Base-by-base conservation (phyloP, 2,797 vertebrate genomes). In the Chelon labrosus region DNA sequence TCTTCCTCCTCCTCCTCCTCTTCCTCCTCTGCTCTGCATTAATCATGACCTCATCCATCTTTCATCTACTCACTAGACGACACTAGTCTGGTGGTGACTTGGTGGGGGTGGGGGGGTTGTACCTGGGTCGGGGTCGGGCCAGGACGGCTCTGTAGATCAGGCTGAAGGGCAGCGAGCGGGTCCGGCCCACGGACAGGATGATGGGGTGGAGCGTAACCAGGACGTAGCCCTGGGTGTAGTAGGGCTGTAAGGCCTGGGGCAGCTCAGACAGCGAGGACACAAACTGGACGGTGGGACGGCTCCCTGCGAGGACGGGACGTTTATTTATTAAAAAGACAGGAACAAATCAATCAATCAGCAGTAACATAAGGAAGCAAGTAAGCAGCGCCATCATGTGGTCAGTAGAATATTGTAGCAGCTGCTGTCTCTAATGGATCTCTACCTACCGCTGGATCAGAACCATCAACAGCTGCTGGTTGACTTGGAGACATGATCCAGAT, bases 71-170 rank as follows among this genome's bases (percentile, higher is more conserved):
- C 19, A 88, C 70, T 38, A 14, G 3, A 42, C 38, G 1, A 3
- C 6, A 10, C 41, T 10, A 13, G 12, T 42, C 5, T 13, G 13
- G 5, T 14, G 3, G 12, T n/a, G n/a, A 14, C 41, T 13, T 42
- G 22, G 10, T 25, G 50, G 10, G 51, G 9, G 22, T 1, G 22
- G 22, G 22, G 22, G 22, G 22, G 22, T 22, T 1, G 22, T 95
- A 98, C 97, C 96, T 97, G 75, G 89, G 84, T 84, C 95, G 96
- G 16, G 94, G 91, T 0, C 97, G 95, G 10, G 94, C 90, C 47
- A 99, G 90, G 38, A 99, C 94, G 69, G 94, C 97, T 1, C 98
- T 93, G 88, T 99, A 99, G 6, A 99, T 95, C 81, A 96, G 93
- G 86, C 96, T 98, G 67, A 96, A 96, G 44, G 98, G 95, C 64